Base-by-base conservation (phyloP, 1,140 invertebrate species). In the Papilio helenus region DNA sequence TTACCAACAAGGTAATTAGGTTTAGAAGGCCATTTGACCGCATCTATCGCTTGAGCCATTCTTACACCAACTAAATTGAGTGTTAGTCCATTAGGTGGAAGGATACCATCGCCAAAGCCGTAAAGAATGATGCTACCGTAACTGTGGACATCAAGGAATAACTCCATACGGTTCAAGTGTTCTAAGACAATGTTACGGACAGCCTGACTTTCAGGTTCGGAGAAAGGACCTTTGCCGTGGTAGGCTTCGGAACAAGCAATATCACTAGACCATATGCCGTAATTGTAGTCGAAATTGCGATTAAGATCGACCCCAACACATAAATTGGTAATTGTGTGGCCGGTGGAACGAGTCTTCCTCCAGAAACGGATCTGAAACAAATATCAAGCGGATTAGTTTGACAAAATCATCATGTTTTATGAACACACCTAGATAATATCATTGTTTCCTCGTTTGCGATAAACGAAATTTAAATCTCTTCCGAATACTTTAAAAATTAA, bases 91-190 rank as follows among this genome's bases (percentile, higher is more conserved):
- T 89, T 90, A 3, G 84, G 29, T n/a, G 89, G 86, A 16, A 91
- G 81, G 0, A 58, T 16, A 0, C 86, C 88, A 20, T 42, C 83
- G 2, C 88, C 92, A 44, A 85, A 92, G 0, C 88, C 88, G 51
- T 88, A 97, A 0, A 97, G 82, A 23, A 97, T 96, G 85, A 96
- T 96, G 81, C 96, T 96, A 1, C 96, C 96, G 78, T 96, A 96
- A 82, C 96, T 96, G 85, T 97, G 96, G 79, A 96, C 95, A 4
- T 96, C 94, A 14, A 96, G 72, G 82, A 95, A 96, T 0, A 95
- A 94, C 93, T 96, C 89, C 1, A 94, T 85, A 7, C 92, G 87
- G n/a, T 90, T 83, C 5, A 90, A 85, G 39, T 95, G 87, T 20
- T 90, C 81, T 26, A 89, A 77, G 1, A 96, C 81, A 51, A 95